Percentiles rank a stretch among this genome's conserved stretches.
Conservation (phyloP, 2,113 vertebrate species). For the Sphyrna mokarran region DNA sequence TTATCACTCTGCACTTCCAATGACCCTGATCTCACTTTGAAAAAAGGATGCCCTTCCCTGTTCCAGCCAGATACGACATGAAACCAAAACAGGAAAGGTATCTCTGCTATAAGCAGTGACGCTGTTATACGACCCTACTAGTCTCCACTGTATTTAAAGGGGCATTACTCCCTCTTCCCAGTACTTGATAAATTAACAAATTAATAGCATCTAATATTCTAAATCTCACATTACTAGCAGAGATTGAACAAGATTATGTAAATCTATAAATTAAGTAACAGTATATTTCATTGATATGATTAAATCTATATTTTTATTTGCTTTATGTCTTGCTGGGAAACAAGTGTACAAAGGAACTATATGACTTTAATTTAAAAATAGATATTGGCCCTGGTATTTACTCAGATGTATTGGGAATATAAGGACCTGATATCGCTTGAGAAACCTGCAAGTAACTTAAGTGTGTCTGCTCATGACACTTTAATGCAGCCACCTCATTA, state of each 20-base stretch:
- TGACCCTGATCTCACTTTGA: conserved; percentile 22
- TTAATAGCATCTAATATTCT: neutral
- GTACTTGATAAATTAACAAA: neutral
- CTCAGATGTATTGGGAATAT: too few relatives aligned
- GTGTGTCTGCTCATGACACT: too few relatives aligned
- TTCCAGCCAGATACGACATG: conserved; percentile 17
- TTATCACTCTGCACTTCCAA: conserved; percentile 32
- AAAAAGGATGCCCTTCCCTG: conserved; percentile 22
- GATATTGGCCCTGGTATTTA: neutral
- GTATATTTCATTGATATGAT: neutral
- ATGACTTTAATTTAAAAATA: neutral
- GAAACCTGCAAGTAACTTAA: too few relatives aligned
- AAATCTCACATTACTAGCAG: neutral
- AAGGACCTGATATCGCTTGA: too few relatives aligned
- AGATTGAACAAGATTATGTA: neutral
- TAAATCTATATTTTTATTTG: neutral
- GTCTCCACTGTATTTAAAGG: neutral
- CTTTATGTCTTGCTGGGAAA: neutral
- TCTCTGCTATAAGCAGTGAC: neutral
- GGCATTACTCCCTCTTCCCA: neutral
- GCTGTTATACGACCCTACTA: neutral
- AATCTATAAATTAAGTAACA: neutral
- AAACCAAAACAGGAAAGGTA: neutral
- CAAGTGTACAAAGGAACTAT: neutral
- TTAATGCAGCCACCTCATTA: too few relatives aligned